These are phyloP conservation scores for silkworm (Bombyx mori) DNA, from an alignment of 1,140 invertebrate genomes.

Conservation along the genomic window ASM3026992v2 NC_085122.1:6090501-6091000, in stretches of 20 bases:
- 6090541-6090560: slow-evolving; percentile 32
- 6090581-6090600: slow-evolving; percentile 12
- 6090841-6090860: slow-evolving; percentile 29
- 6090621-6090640: slow-evolving; percentile 18
- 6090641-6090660: slow-evolving; percentile 5
- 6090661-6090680: slow-evolving; percentile 30
- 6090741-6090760: slow-evolving; percentile 12
- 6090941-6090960: slow-evolving; percentile 10
- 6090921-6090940: slow-evolving; percentile 25
- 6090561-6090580: slow-evolving; percentile 43
- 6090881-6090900: slow-evolving; percentile 24
- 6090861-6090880: slow-evolving; percentile 31
- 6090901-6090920: slow-evolving; percentile 36
- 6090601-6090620: slow-evolving; percentile 9
- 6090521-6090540: slow-evolving; percentile 26
- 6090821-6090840: slow-evolving; percentile 32
- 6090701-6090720: slow-evolving; percentile 27
- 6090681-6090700: slow-evolving; percentile 37
- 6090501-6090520: slow-evolving; percentile 19
- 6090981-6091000: slow-evolving; percentile 25
- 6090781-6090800: slow-evolving; percentile 24
- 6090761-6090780: slow-evolving; percentile 10
- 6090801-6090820: slow-evolving; percentile 36
- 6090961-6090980: slow-evolving; percentile 37
- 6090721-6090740: slow-evolving; percentile 22